Conservation (phyloP, 2,113 vertebrate species). For the Coreoperca whiteheadi region DNA sequence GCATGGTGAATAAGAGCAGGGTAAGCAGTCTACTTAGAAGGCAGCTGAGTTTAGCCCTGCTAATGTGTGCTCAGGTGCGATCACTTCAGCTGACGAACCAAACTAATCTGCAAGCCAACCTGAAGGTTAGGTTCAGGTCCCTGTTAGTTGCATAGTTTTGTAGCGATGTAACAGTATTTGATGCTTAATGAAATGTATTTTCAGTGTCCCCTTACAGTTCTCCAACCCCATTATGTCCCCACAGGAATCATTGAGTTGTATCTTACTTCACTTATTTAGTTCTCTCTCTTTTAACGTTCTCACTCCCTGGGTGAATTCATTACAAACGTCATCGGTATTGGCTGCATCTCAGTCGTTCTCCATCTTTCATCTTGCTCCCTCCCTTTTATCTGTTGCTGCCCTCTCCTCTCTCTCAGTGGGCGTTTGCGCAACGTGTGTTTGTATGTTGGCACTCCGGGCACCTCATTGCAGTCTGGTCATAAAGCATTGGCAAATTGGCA, state of each 20-base stretch:
- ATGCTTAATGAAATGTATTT: background rate
- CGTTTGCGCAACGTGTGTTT: background rate
- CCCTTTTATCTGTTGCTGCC: background rate
- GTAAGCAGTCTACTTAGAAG: too few species aligned
- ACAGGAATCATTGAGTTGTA: background rate
- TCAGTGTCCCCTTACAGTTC: background rate
- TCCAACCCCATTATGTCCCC: background rate
- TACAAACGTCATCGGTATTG: background rate
- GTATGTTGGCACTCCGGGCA: slow-evolving; percentile 29
- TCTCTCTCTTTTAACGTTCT: background rate
- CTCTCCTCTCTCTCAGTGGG: background rate
- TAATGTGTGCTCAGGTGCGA: background rate
- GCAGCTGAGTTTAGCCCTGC: too few species aligned
- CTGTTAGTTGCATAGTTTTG: background rate
- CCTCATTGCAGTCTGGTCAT: background rate
- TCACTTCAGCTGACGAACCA: background rate
- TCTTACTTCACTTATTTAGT: background rate
- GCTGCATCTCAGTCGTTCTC: background rate
- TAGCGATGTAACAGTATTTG: too few species aligned
- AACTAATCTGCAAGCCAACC: background rate
- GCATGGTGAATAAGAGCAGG: too few species aligned
- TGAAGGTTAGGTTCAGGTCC: background rate
- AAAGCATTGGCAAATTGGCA: slow-evolving; percentile 4
- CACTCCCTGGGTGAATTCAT: background rate
- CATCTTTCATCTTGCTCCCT: background rate